Conservation (phyloP, 1,140 invertebrate genomes). For the Euura lappo region DNA sequence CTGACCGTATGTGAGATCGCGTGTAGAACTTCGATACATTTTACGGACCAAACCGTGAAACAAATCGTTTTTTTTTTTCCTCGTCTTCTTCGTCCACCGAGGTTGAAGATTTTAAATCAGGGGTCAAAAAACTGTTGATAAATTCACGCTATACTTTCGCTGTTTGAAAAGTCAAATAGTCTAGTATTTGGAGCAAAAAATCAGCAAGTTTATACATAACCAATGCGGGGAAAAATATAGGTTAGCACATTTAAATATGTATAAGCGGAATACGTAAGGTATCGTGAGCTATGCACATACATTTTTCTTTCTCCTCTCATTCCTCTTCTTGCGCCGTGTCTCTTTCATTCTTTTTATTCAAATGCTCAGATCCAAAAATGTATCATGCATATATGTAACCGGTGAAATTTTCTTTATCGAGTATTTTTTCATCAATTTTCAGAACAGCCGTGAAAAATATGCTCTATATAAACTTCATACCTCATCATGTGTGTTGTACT, state of each 20-base stretch:
- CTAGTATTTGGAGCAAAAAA: background rate
- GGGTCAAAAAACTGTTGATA: constrained; percentile 3
- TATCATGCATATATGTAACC: too few species aligned
- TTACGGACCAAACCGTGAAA: too few species aligned
- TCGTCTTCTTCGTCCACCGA: background rate
- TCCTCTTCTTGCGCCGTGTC: background rate
- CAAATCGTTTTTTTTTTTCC: too few species aligned
- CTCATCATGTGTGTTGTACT: background rate
- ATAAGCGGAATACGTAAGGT: background rate
- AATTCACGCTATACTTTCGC: constrained; percentile 4
- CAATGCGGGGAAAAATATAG: background rate
- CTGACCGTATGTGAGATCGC: too few species aligned
- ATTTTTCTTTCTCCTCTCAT: background rate
- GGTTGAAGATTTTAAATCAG: background rate
- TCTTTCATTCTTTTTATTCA: background rate
- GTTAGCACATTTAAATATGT: background rate
- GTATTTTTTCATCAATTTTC: too few species aligned
- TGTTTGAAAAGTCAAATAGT: constrained; percentile 2
- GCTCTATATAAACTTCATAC: background rate
- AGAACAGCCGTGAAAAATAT: too few species aligned
- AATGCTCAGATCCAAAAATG: too few species aligned
- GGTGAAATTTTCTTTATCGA: too few species aligned
- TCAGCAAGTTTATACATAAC: background rate
- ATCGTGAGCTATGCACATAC: background rate
- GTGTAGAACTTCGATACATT: too few species aligned